Percentiles rank a stretch among this genome's conserved stretches.
Conservation (phyloP, 2,888 invertebrate species). For the Eumerus sabulonum region DNA sequence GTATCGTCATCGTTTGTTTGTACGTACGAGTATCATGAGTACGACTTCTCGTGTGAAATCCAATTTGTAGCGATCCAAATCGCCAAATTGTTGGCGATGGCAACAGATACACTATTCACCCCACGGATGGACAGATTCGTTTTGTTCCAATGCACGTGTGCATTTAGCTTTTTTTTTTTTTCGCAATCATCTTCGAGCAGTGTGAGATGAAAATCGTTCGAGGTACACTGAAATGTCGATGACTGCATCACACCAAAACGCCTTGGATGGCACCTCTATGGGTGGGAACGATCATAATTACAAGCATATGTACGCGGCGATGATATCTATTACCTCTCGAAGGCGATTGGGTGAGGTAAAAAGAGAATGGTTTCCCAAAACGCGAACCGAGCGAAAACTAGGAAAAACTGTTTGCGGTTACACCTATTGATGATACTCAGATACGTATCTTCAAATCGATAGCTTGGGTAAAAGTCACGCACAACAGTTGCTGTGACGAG, state of each 20-base stretch:
- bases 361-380: conserved; percentile 9
- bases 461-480: conserved; percentile 27
- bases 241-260: too few relatives aligned
- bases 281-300: conserved; percentile 40
- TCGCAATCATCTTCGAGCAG: conserved; percentile 40
- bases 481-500: background rate
- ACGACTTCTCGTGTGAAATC: conserved; percentile 20
- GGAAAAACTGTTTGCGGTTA: conserved; percentile 26
- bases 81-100: conserved; percentile 50
- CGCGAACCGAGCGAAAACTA: conserved; percentile 20
- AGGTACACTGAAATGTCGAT: too few relatives aligned
- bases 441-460: background rate
- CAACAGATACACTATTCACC: too few relatives aligned
- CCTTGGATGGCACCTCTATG: too few relatives aligned
- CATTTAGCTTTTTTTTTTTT: conserved; percentile 34
- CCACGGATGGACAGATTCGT: too few relatives aligned
- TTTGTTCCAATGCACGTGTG: conserved; percentile 39
- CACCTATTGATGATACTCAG: background rate
- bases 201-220: conserved; percentile 13
- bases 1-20: background rate
- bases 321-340: conserved; percentile 19
- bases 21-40: background rate
- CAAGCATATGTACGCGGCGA: conserved; percentile 28
- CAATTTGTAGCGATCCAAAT: conserved; percentile 50
- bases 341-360: too few relatives aligned